A percentile compares a stretch with the other conserved stretches of the same genome.
These are phyloP conservation scores for Tachyglossus aculeatus DNA, from an alignment of 2,797 vertebrate genomes.

Conservation along the genomic window DNA sequence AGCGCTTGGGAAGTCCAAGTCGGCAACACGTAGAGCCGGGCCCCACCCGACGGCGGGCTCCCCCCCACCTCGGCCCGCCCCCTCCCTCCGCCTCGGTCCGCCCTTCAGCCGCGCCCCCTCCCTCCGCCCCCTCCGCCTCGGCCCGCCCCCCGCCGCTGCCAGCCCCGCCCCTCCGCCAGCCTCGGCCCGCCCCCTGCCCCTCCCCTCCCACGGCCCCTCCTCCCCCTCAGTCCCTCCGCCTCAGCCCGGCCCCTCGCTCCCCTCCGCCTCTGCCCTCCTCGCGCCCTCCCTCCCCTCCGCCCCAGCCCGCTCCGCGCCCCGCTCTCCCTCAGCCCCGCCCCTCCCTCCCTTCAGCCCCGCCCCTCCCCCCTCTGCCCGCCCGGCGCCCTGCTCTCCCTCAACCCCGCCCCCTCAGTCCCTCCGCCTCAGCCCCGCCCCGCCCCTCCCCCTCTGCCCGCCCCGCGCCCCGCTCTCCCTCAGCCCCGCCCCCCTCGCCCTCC, in stretches of 20 bases:
- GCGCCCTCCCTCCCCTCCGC: too few relatives aligned
- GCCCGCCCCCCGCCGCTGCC: too few relatives aligned
- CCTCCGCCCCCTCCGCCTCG: too few relatives aligned
- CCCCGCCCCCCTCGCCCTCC: fast-evolving
- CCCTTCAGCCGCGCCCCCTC: too few relatives aligned
- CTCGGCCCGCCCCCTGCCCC: not conserved
- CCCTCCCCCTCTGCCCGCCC: not conserved
- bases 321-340: not conserved
- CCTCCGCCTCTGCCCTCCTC: not conserved
- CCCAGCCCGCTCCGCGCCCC: too few relatives aligned
- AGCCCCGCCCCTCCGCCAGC: not conserved
- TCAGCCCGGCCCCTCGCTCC: not conserved
- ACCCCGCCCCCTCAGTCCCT: conserved; percentile 5
- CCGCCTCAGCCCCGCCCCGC: not conserved
- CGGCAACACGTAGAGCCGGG: too few relatives aligned
- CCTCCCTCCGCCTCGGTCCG: not conserved
- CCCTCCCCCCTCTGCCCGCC: not conserved
- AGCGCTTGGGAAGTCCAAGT: too few relatives aligned
- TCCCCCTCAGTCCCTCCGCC: fast-evolving
- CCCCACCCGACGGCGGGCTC: too few relatives aligned
- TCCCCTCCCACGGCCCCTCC: not conserved
- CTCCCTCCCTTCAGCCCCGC: not conserved
- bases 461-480: not conserved
- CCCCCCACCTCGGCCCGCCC: not conserved
- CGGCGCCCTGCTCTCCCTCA: too few relatives aligned